A percentile compares a stretch with the other conserved stretches of the same genome.
phyloP scores from a whole-genome alignment of 2,113 vertebrate species.

The Onychorhynchus coronatus region DNA sequence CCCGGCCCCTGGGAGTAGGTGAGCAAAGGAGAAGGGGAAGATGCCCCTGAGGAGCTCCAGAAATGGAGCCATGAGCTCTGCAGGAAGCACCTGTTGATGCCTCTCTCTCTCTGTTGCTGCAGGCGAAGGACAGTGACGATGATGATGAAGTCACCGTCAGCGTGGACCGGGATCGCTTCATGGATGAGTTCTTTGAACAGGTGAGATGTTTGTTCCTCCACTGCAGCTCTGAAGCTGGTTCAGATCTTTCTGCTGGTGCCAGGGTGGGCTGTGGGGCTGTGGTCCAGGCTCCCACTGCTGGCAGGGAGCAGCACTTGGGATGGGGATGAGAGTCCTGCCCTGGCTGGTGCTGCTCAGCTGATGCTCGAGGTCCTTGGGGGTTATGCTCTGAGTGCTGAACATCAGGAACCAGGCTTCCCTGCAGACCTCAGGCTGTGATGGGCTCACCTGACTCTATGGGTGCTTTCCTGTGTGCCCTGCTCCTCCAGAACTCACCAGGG shows the following conservation, averaged over 20 bases:
- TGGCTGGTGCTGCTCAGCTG: neutral
- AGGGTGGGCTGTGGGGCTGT: neutral
- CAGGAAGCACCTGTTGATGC: neutral
- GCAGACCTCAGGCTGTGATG: neutral
- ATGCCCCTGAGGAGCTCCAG: neutral
- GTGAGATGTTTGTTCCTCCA: slow-evolving; percentile 57
- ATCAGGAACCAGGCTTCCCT: neutral
- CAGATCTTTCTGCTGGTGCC: neutral
- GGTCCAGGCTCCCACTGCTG: accelerated
- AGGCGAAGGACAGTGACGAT: slow-evolving; percentile 84
- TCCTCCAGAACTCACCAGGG: neutral
- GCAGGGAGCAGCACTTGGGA: accelerated
- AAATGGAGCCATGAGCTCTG: accelerated
- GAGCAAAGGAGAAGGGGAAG: neutral
- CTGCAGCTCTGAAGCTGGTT: neutral
- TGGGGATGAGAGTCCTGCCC: neutral
- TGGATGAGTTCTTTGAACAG: slow-evolving; percentile 87
- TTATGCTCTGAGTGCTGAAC: accelerated
- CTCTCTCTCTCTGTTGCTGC: neutral
- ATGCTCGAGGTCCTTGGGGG: neutral
- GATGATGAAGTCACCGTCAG: slow-evolving; percentile 83
- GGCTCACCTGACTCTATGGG: neutral
- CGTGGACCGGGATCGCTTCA: slow-evolving; percentile 81
- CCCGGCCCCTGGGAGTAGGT: neutral
- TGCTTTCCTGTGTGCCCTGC: neutral